A percentile compares a stretch with the other conserved stretches of the same genome.
Conservation (phyloP, 2,797 vertebrate species). For the Merluccius polli region DNA sequence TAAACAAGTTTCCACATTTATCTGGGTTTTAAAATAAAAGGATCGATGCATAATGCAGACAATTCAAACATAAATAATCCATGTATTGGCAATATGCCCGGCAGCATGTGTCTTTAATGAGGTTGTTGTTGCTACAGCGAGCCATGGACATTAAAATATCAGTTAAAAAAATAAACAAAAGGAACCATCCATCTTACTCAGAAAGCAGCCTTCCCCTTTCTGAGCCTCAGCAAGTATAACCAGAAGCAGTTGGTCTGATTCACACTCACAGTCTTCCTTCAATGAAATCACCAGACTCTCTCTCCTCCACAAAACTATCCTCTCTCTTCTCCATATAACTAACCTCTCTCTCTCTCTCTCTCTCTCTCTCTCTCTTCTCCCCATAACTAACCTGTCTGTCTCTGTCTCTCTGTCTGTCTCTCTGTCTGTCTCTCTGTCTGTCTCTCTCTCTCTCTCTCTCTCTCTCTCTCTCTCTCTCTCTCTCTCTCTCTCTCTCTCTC, state of each 20-base stretch:
- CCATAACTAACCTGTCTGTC: too few relatives aligned
- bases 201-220: not conserved
- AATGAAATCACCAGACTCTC: constrained; percentile 45
- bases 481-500: not conserved
- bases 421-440: not conserved
- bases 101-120: not conserved
- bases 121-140: not conserved
- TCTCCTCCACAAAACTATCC: too few relatives aligned
- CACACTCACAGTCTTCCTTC: constrained; percentile 41
- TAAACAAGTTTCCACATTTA: too few relatives aligned
- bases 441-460: not conserved
- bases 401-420: not conserved
- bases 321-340: not conserved
- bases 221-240: constrained; percentile 14
- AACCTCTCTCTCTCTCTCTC: not conserved
- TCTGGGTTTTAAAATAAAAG: not conserved
- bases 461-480: too few relatives aligned
- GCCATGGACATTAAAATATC: not conserved
- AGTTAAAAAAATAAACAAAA: not conserved
- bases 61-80: not conserved
- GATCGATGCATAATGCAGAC: not conserved
- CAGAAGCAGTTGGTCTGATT: constrained; percentile 23
- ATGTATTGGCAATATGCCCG: not conserved
- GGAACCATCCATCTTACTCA: not conserved
- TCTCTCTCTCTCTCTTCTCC: not conserved